A percentile compares a stretch with the other conserved stretches of the same genome.
These are phyloP conservation scores for Enteromius unitaeniatus DNA, from an alignment of 2,797 vertebrate genomes.

Conservation along the genomic window DNA sequence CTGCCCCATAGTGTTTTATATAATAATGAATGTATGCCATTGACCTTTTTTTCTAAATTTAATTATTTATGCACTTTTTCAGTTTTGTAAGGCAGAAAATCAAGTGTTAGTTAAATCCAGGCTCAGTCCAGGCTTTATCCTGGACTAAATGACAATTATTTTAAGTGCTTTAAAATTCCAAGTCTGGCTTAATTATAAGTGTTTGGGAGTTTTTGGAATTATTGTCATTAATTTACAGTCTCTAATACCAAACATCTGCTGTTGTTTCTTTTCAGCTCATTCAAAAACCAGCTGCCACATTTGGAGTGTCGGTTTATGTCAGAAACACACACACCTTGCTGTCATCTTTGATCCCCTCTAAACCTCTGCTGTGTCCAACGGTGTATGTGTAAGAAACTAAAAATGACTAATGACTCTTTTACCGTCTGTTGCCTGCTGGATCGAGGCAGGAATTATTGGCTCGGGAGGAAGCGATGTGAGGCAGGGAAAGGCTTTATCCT, in stretches of 20 bases:
- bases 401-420: conserved; percentile 47
- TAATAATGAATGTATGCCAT: not conserved
- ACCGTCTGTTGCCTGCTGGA: conserved; percentile 37
- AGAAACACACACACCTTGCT: conserved; percentile 12
- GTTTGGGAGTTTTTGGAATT: not conserved
- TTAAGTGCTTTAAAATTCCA: conserved; percentile 18
- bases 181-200: not conserved
- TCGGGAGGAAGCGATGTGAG: conserved; percentile 1
- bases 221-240: conserved; percentile 14
- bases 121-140: not conserved
- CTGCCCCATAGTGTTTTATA: not conserved
- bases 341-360: conserved; percentile 22
- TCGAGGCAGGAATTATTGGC: conserved; percentile 38
- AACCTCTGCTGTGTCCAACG: not conserved
- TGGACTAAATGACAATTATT: not conserved
- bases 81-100: not conserved
- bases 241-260: not conserved
- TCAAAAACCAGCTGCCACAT: conserved; percentile 10
- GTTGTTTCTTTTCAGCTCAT: conserved; percentile 8
- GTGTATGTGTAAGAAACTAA: conserved; percentile 43
- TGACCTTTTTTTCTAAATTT: too few relatives aligned
- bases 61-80: not conserved
- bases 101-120: not conserved
- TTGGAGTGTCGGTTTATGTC: not conserved
- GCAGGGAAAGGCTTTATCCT: conserved; percentile 53